These are phyloP conservation scores for Origma solitaria DNA, from an alignment of 2,113 vertebrate genomes.

Conservation along the genomic window DNA sequence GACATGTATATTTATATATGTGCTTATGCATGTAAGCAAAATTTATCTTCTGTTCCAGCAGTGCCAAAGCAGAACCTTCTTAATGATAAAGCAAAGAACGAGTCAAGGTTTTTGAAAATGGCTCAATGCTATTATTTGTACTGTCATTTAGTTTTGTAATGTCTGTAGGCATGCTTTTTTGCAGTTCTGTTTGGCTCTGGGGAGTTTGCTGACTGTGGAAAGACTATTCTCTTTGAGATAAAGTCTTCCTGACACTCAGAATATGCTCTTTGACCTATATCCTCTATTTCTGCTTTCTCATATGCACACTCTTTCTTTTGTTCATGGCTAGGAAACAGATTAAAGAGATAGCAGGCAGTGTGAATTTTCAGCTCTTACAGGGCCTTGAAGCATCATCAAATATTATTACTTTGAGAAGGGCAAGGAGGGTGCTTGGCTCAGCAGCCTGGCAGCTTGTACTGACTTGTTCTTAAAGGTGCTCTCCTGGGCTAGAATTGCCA, in stretches of 20 bases:
- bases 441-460: not conserved
- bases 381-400: not conserved
- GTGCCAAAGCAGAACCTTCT: not conserved
- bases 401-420: conserved; percentile 3
- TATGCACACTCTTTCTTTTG: conserved; percentile 13
- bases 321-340: not conserved
- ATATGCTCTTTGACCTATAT: conserved; percentile 23
- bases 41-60: not conserved
- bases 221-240: conserved; percentile 14
- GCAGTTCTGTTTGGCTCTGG: not conserved
- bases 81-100: not conserved
- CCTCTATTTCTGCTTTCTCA: conserved; percentile 29
- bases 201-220: conserved; percentile 23
- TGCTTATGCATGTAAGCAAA: not conserved
- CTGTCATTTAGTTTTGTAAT: not conserved
- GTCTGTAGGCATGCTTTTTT: not conserved
- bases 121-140: not conserved
- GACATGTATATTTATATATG: not conserved
- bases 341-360: conserved; percentile 8
- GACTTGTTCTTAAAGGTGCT: not conserved
- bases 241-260: conserved; percentile 23
- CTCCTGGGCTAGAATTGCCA: not conserved
- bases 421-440: not conserved
- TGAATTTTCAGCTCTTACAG: conserved; percentile 12
- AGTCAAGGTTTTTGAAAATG: not conserved